Conservation (phyloP, 2,797 vertebrate genomes). For the Myotis myotis region DNA sequence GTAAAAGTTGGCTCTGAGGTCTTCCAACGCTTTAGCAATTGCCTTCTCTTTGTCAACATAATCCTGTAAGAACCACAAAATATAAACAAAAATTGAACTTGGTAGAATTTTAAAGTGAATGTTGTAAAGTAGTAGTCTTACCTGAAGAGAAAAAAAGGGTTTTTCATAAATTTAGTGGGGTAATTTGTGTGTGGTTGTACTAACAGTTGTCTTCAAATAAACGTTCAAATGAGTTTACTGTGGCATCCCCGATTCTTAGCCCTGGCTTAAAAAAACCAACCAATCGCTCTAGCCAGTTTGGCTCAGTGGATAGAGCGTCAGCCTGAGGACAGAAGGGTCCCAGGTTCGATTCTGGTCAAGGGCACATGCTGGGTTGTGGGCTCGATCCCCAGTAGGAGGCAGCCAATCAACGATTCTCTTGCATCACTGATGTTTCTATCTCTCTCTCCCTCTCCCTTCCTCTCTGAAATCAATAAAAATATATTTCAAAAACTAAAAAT, state of each 20-base stretch:
- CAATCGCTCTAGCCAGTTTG: too few relatives aligned
- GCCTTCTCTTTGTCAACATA: conserved; percentile 98
- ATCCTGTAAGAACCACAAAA: conserved; percentile 87
- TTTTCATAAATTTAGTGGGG: background rate
- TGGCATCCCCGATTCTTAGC: background rate
- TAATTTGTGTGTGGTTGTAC: background rate
- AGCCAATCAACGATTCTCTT: too few relatives aligned
- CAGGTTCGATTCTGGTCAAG: too few relatives aligned
- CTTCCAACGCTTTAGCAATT: conserved; percentile 98
- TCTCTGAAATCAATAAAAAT: too few relatives aligned
- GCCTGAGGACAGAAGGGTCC: too few relatives aligned
- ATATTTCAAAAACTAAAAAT: too few relatives aligned
- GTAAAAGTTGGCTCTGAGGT: conserved; percentile 98
- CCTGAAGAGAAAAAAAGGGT: background rate
- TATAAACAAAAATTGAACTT: background rate
- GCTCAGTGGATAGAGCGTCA: too few relatives aligned
- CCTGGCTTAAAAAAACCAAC: background rate
- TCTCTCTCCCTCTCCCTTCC: too few relatives aligned
- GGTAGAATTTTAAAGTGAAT: conserved; percentile 27
- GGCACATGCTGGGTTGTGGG: too few relatives aligned
- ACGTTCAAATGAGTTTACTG: background rate
- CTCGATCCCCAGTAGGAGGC: too few relatives aligned
- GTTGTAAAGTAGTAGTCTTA: background rate
- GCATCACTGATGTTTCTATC: too few relatives aligned
- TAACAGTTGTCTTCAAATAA: conserved; percentile 7